Evolutionary conservation across 2,113 vertebrate species (phyloP), one percentile per base, ranked within the genome.

Genomic region (Engystomops pustulosus): DNA sequence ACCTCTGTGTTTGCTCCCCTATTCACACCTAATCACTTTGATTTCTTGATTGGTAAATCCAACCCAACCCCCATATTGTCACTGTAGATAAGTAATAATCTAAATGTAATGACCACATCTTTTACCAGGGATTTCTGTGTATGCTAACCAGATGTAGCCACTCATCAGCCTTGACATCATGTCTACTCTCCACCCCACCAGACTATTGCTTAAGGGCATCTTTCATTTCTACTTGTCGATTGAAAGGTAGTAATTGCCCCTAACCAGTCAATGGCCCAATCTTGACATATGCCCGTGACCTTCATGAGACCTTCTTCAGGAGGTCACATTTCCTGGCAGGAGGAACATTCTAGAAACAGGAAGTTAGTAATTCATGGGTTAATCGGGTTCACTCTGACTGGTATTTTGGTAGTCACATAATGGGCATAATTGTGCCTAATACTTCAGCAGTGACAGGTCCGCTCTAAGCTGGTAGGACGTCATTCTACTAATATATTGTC

Each of bases 401-500:
- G 32, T 34, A 65, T 20, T 65, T 32, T 7, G 27, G 12, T 17
- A 18, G 27, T 36, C 5, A 3, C 10, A 67, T 67, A 67, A 67
- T 67, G 15, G 62, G 2, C 32, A 67, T 36, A 67, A 67, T 67
- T 67, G 32, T 67, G 62, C 30, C 62, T 10, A 36, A 34, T 67
- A 36, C 30, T 20, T 67, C 14, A 67, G 30, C 32, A 67, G 62
- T 67, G 60, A 65, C 58, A 62, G 58, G 60, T 65, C 62, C 17
- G 1, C 15, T 20, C 27, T 36, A 18, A 20, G 62, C 30, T 20
- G 18, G 17, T 8, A 9, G 15, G 18, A 9, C 15, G 62, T 18
- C 27, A 67, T 34, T 9, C 62, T 18, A 20, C 30, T 36, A 5
- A 34, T 67, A 36, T 20, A 20, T 67, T 34, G 60, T 32, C 27